phyloP scores from a whole-genome alignment of 23 tunicate genomes.

The Oikopleura dioica region DNA sequence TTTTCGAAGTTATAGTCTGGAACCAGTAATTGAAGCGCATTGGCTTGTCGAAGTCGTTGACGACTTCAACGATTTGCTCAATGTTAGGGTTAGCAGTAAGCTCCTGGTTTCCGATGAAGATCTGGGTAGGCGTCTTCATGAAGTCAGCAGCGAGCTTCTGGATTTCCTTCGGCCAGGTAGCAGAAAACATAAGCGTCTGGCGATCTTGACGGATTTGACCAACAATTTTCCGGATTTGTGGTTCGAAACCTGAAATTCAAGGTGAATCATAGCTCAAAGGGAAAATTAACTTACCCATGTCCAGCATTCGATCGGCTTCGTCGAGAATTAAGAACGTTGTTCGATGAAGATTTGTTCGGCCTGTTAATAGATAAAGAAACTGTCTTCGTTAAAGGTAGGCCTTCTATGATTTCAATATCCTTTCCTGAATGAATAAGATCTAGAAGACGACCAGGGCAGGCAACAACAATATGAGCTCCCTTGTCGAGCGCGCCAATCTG shows the following conservation, averaged over 20 bases:
- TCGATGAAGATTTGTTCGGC: slow-evolving; percentile 19
- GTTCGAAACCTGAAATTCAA: too few relatives aligned
- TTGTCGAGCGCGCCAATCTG: not conserved
- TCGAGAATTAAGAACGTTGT: slow-evolving; percentile 58
- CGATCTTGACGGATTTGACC: slow-evolving; percentile 75
- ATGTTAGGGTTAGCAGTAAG: slow-evolving; percentile 39
- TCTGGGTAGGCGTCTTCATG: slow-evolving; percentile 26
- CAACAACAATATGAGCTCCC: slow-evolving; percentile 15
- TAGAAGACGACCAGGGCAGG: slow-evolving; percentile 66
- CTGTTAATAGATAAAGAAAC: too few relatives aligned
- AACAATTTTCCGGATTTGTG: slow-evolving; percentile 41
- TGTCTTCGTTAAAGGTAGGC: too few relatives aligned
- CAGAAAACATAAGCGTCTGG: slow-evolving; percentile 86
- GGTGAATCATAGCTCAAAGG: too few relatives aligned
- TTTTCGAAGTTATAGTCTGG: not conserved
- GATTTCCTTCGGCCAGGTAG: slow-evolving; percentile 86
- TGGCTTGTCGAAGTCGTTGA: not conserved
- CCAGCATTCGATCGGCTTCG: slow-evolving; percentile 98
- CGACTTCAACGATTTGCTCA: slow-evolving; percentile 26
- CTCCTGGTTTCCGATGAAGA: slow-evolving; percentile 46
- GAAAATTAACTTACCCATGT: too few relatives aligned
- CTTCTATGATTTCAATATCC: too few relatives aligned
- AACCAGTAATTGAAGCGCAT: not conserved
- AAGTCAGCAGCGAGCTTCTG: slow-evolving; percentile 29
- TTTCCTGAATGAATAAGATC: slow-evolving; percentile 27